Base-by-base conservation (phyloP, 2,888 invertebrate species). In the Chaetogeoica ovagalla region DNA sequence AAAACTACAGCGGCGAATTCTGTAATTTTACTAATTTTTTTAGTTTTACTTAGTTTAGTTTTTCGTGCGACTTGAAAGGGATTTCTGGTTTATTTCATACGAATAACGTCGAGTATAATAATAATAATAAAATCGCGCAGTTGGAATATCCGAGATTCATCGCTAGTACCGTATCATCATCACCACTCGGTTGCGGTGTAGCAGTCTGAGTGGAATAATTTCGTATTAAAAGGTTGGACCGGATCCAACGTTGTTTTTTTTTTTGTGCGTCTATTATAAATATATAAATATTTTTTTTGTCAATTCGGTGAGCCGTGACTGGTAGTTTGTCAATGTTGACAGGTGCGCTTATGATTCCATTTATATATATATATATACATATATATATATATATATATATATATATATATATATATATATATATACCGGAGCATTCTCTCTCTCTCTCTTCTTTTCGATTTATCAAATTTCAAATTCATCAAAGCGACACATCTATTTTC, bases 221-320 rank as follows among this genome's bases (percentile, higher is more conserved):
- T 71, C 79, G 70, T 79, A 79, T 79, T 79, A 79, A 79, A 79
- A 79, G 79, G 79, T 79, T 79, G 79, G 79, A 79, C 79, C 79
- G 79, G 79, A 79, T 79, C 79, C 79, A 79, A 79, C 57, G 79
- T 79, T 79, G 79, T 79, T 79, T 79, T 62, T 79, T 71, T 79
- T 79, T 79, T 62, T 79, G 63, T 71, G 70, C 71, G 3, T 43
- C 57, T 79, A 65, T 79, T 79, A 79, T 79, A 70, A 30, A 30
- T 30, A 4, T 30, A 30, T 30, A 30, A n/a, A 30, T 30, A 30
- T 30, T 1, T 30, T 2, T 71, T 63, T 71, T 79, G 79, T 71
- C 79, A 71, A 79, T 79, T 65, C 79, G 62, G 79, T 65, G 79
- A 76, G 63, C 79, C 79, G 43, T 71, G 71, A 71, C 79, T 79